Base-by-base conservation (phyloP, 2,888 invertebrate species). In the Cantharis flavilabris region DNA sequence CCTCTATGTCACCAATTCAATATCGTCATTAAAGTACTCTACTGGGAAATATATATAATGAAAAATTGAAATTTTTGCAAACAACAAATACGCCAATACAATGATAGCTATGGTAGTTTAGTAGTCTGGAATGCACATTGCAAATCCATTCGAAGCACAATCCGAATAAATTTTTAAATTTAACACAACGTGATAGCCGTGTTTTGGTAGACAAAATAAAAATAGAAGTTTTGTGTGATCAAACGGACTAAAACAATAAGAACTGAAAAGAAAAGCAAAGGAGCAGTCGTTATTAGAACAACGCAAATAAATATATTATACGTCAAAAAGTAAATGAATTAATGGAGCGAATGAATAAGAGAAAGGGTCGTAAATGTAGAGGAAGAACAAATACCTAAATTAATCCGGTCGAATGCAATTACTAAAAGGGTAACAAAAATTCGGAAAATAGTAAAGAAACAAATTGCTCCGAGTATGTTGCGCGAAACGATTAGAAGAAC, bases 1-100 rank as follows among this genome's bases (percentile, higher is more conserved):
- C 82, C 79, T 82, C 82, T 82, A 82, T 81, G 78, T 75, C 75
- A 76, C 75, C 62, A 49, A 49, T n/a, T 49, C 49, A 9, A 49
- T 49, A 13, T n/a, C 49, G 2, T 7, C 7, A 49, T 49, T 49
- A n/a, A 49, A 49, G n/a, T 49, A 9, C 49, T 49, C 49, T 9
- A 0, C 49, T 49, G 49, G 49, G 49, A 49, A 49, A 49, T 49
- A 49, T n/a, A 49, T 49, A 49, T n/a, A n/a, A n/a, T n/a, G 49
- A 49, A 49, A 49, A 49, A 49, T 49, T 49, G 49, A 49, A 49
- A 49, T 13, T 2, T 49, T 49, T 49, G 2, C 49, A 49, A 49
- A 13, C n/a, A 49, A 5, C n/a, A 49, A 49, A 49, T 49, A n/a
- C 49, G 7, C 49, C 49, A n/a, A 49, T 49, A 49, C 49, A 49